Evolutionary conservation across 2,797 vertebrate species (phyloP).

Genomic region (Tachyglossus aculeatus): DNA sequence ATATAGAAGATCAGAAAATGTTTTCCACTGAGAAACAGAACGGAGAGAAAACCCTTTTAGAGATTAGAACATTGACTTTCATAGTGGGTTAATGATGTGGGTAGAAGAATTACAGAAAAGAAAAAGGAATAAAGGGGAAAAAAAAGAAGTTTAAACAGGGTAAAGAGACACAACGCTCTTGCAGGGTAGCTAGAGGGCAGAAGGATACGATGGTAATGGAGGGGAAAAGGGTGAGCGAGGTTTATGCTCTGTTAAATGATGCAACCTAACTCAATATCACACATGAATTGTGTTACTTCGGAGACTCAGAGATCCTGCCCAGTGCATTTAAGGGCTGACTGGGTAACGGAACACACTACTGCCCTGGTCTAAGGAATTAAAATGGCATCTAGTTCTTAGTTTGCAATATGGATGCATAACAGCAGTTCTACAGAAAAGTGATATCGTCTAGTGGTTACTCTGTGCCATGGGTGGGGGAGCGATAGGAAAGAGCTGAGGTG

Average conservation of each 20-base stretch:
- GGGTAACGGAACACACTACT: slow-evolving; percentile 26
- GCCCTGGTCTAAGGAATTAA: slow-evolving; percentile 26
- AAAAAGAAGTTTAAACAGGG: slow-evolving; percentile 23
- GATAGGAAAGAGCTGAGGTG: too few species aligned
- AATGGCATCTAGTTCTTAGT: too few species aligned
- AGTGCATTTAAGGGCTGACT: slow-evolving; percentile 40
- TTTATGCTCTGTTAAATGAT: slow-evolving; percentile 68
- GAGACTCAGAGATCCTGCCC: slow-evolving; percentile 52
- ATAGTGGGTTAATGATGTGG: slow-evolving; percentile 18
- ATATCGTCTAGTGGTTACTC: too few species aligned
- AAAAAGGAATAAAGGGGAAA: slow-evolving; percentile 6
- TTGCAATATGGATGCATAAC: slow-evolving; percentile 51
- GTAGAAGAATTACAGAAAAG: slow-evolving; percentile 28
- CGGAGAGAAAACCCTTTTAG: slow-evolving; percentile 24
- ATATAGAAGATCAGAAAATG: slow-evolving; percentile 29
- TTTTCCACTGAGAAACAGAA: slow-evolving; percentile 20
- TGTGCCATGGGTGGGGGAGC: too few species aligned
- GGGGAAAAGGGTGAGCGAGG: slow-evolving; percentile 53
- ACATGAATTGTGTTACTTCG: slow-evolving; percentile 57
- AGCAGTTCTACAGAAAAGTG: too few species aligned
- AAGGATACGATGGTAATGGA: slow-evolving; percentile 35
- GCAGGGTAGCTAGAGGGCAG: slow-evolving; percentile 13
- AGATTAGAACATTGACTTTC: slow-evolving; percentile 17
- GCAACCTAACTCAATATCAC: slow-evolving; percentile 58
- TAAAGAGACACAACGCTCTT: slow-evolving; percentile 35